Conservation (phyloP, 64 coral and sea anemone species). For the Actinia equina region DNA sequence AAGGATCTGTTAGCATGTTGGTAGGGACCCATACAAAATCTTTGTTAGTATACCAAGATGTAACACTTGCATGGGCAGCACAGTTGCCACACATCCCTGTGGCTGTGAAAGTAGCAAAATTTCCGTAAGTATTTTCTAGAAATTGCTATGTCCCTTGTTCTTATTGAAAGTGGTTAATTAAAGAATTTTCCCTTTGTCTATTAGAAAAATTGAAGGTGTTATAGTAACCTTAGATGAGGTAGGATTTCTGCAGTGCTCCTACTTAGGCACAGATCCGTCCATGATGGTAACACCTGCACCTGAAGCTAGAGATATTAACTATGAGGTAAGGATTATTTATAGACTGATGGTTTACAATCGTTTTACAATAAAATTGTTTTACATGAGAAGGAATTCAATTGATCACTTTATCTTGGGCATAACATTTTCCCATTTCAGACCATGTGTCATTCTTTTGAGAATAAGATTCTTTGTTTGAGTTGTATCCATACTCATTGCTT, state of each 20-base stretch:
- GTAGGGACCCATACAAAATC: constrained; percentile 88
- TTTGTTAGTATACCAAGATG: constrained; percentile 83
- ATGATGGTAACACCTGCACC: constrained; percentile 92
- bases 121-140: constrained; percentile 65
- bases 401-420: too few species aligned
- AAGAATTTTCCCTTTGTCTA: neutral
- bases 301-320: constrained; percentile 94
- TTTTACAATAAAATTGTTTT: too few species aligned
- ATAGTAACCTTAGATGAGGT: constrained; percentile 92
- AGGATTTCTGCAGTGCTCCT: constrained; percentile 81
- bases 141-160: too few species aligned
- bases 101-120: constrained; percentile 74
- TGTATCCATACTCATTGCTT: too few species aligned
- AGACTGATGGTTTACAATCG: too few species aligned
- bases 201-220: constrained; percentile 82
- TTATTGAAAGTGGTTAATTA: too few species aligned
- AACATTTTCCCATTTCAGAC: too few species aligned
- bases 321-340: constrained; percentile 92
- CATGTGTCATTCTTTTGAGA: too few species aligned
- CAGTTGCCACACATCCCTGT: constrained; percentile 88
- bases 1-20: constrained; percentile 75
- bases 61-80: constrained; percentile 83
- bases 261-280: constrained; percentile 91
- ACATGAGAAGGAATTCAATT: too few species aligned
- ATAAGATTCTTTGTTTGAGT: too few species aligned